Base-by-base conservation (phyloP, 2,888 invertebrate species). In the Drosophila vallismaia region DNA sequence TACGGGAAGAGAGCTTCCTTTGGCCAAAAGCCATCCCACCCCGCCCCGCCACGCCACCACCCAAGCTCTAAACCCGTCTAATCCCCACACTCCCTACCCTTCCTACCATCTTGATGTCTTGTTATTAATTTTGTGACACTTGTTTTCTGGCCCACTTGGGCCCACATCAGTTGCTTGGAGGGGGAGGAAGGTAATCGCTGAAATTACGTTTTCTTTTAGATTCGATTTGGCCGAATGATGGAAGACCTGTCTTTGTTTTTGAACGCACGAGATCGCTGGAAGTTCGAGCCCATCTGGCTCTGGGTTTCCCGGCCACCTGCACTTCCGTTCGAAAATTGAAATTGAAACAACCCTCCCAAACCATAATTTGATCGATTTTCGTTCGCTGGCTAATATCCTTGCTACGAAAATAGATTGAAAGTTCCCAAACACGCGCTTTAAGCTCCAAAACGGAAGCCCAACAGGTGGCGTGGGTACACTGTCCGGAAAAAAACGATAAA, bases 391-490 rank as follows among this genome's bases (percentile, higher is more conserved):
- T 62, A 40, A 26, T 33, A 63, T 62, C 48, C 60, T 63, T 14
- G 49, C 42, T 14, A 26, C 64, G 31, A 68, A 63, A 63, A 63
- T 66, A 63, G 63, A 66, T 63, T 63, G 38, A 68, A 63, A 63
- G 67, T 68, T 53, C 12, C 26, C 38, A 40, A 64, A 67, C 67
- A 64, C 40, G 58, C 57, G 60, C 51, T 71, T 70, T 48, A 70
- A 59, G 45, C 51, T 56, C 38, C 31, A 36, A 12, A 42, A 46
- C 5, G 33, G 36, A n/a, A 29, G 36, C 52, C 74, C 76, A 76
- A 79, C 79, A 79, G 79, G 79, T 79, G 83, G 79, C 68, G 79
- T 66, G 62, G 4, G 3, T 31, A n/a, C 60, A 62, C 62, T 19
- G 38, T 2, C 19, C 1, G 2, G n/a, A 19, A 31, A 56, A 59